Base-by-base conservation (phyloP, 2,888 invertebrate species). In the Tinea pellionella region DNA sequence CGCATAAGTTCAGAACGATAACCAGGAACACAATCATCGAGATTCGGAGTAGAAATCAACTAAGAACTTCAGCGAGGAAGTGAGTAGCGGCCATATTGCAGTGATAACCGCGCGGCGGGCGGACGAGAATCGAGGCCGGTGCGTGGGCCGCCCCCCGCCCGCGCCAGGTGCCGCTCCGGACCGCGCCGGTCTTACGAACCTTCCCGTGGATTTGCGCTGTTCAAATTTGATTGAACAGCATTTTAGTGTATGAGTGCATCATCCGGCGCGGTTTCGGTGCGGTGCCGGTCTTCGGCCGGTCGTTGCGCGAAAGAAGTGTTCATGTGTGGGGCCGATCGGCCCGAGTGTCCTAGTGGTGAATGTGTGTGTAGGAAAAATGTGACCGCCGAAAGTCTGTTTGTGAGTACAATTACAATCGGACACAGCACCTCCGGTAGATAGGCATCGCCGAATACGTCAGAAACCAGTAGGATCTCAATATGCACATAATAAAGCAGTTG, bases 101-200 rank as follows among this genome's bases (percentile, higher is more conserved):
- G 87, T 86, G 87, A 87, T 86, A 87, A 87, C 86, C 86, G 86
- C 87, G 86, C 86, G 63, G 84, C 86, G 83, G 86, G 86, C 86
- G 86, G 86, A 84, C 86, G 85, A 87, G 86, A 86, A 87, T 87
- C 86, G 86, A 87, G 86, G 86, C 86, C 87, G 87, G 85, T 86
- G 87, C 87, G 86, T 86, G 86, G 88, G 88, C 88, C 88, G 85
- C 85, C 87, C 85, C 78, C 81, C 85, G 79, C 85, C 82, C 82
- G 80, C 81, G 83, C 64, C 68, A 57, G 57, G 57, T 66, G 67
- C 84, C 88, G 87, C 89, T 88, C 89, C 87, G 88, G 86, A 86
- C 89, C 89, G 89, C 89, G 89, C 89, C 89, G 89, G 86, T 88
- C 88, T 89, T 85, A 83, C 72, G 77, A 85, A 79, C 85, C 84